These are phyloP conservation scores for Polylopha cassiicola DNA, from an alignment of 2,888 invertebrate species.

Conservation along the genomic window DNA sequence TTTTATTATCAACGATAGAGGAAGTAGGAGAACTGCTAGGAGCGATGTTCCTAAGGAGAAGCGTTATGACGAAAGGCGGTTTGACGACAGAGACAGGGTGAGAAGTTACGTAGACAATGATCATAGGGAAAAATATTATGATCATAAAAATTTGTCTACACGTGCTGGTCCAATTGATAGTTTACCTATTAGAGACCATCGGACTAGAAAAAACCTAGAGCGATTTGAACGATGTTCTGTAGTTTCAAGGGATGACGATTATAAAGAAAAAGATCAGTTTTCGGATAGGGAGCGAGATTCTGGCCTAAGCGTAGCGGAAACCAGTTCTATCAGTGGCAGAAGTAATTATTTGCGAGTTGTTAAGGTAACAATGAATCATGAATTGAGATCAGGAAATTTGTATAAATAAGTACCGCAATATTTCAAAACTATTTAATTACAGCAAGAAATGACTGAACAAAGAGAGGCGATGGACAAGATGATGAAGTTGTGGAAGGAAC, in stretches of 20 bases:
- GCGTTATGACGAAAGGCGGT: constrained; percentile 35
- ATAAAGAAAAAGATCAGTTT: constrained; percentile 46
- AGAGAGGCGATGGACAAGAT: constrained; percentile 71
- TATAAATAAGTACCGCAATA: background rate
- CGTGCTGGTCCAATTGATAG: constrained; percentile 28
- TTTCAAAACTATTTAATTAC: constrained; percentile 22
- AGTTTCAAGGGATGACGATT: constrained; percentile 56
- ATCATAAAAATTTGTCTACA: constrained; percentile 37
- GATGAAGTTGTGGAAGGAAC: constrained; percentile 71
- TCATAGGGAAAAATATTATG: constrained; percentile 40
- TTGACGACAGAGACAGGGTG: constrained; percentile 18
- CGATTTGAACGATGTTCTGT: constrained; percentile 54
- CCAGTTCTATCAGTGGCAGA: constrained; percentile 57
- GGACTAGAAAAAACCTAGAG: constrained; percentile 42
- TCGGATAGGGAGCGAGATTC: constrained; percentile 65
- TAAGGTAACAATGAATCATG: constrained; percentile 42
- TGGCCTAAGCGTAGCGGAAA: constrained; percentile 61
- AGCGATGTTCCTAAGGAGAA: constrained; percentile 47
- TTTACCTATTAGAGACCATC: constrained; percentile 37
- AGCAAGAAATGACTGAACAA: constrained; percentile 70
- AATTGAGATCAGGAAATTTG: background rate
- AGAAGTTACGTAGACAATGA: constrained; percentile 11
- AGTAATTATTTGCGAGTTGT: constrained; percentile 63
- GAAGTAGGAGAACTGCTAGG: constrained; percentile 43
- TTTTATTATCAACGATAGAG: constrained; percentile 44